phyloP scores from a whole-genome alignment of 2,888 invertebrate species.

The Lithophane socia region DNA sequence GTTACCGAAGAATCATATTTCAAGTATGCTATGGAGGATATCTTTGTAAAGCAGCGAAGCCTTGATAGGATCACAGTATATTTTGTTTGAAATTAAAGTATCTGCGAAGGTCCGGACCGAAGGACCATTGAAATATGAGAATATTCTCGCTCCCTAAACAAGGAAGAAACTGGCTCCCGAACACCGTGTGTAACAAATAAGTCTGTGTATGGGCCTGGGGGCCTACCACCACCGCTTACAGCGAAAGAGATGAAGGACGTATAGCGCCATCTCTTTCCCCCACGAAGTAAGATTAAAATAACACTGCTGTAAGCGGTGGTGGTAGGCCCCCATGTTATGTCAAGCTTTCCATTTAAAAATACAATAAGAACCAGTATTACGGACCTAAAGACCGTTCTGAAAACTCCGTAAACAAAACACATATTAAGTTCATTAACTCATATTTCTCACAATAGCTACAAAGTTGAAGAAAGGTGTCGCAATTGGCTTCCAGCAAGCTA shows the following conservation, averaged over 20 bases:
- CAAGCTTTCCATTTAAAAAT: neutral
- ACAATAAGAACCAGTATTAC: neutral
- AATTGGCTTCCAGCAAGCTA: neutral
- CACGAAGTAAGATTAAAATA: too few species aligned
- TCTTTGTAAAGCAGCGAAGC: neutral
- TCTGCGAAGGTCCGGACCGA: neutral
- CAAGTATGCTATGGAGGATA: neutral
- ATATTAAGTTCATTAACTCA: neutral
- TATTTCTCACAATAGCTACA: constrained; percentile 19
- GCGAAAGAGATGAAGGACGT: too few species aligned
- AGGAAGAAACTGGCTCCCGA: neutral
- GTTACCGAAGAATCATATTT: neutral
- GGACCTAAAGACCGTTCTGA: too few species aligned
- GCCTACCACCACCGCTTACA: too few species aligned
- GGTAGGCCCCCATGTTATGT: neutral
- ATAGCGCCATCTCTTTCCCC: too few species aligned
- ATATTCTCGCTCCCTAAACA: neutral
- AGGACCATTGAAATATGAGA: neutral
- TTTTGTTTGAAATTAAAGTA: neutral
- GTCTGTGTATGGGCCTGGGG: neutral
- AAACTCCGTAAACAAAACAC: too few species aligned
- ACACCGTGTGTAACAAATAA: neutral
- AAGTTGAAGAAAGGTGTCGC: neutral
- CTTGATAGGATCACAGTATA: neutral
- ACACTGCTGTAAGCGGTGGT: too few species aligned